phyloP scores from a whole-genome alignment of 2,113 vertebrate genomes.

The Pavo muticus region DNA sequence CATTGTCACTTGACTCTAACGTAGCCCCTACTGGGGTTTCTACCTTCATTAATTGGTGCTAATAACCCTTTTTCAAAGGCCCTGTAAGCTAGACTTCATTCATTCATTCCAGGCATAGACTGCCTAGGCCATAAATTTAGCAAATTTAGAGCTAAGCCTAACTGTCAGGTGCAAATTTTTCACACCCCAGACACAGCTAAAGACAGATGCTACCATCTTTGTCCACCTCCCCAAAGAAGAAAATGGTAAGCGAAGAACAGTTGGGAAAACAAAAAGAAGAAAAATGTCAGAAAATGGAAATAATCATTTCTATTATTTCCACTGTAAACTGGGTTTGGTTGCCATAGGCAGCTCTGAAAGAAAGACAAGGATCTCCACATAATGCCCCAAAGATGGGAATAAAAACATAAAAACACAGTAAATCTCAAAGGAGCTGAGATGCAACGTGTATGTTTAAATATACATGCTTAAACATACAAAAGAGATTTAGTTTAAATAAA shows the following conservation, averaged over 20 bases:
- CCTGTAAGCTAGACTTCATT: neutral
- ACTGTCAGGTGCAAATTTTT: neutral
- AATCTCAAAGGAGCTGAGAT: neutral
- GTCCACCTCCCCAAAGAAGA: neutral
- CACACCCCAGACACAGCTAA: neutral
- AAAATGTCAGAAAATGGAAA: neutral
- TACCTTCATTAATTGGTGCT: neutral
- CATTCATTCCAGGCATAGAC: too few species aligned
- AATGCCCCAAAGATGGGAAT: neutral
- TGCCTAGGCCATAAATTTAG: neutral
- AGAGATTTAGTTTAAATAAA: neutral
- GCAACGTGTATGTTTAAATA: neutral
- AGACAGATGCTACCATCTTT: neutral
- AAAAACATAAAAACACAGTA: neutral
- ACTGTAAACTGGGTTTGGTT: neutral
- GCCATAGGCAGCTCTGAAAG: neutral
- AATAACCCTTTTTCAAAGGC: neutral
- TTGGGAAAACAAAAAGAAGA: neutral
- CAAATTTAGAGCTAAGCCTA: neutral
- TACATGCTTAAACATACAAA: neutral
- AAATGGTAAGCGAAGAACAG: neutral
- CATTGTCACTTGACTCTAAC: neutral
- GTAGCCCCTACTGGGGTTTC: too few species aligned
- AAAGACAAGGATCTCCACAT: neutral
- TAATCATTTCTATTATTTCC: neutral